Conservation (phyloP, 2,113 vertebrate species). For the Phalacrocorax pelagicus region DNA sequence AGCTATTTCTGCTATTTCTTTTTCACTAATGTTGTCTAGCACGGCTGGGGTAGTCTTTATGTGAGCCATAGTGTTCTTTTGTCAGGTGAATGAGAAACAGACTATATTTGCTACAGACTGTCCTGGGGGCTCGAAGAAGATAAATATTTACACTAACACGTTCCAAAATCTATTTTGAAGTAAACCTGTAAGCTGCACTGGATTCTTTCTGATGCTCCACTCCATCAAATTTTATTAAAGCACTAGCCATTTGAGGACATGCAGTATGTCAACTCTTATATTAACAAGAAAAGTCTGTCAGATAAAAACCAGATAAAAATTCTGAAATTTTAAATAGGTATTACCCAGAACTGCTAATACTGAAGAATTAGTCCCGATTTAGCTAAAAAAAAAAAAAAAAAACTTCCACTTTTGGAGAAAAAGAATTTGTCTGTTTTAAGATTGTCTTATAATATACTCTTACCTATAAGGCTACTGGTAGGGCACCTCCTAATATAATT, state of each 20-base stretch:
- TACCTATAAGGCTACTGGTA: background rate
- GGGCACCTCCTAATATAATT: background rate
- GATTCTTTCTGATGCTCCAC: background rate
- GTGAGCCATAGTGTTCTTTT: background rate
- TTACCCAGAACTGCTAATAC: background rate
- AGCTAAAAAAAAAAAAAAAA: background rate
- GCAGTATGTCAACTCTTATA: accelerated
- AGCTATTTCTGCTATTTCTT: background rate
- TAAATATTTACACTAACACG: background rate
- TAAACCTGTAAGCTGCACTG: background rate
- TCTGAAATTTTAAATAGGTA: background rate
- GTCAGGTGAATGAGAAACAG: background rate
- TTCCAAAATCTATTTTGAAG: background rate
- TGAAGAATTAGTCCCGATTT: background rate
- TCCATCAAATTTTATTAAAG: background rate
- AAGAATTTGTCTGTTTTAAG: background rate
- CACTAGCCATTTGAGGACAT: background rate
- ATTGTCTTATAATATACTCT: background rate
- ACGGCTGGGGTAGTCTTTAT: background rate
- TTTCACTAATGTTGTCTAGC: background rate
- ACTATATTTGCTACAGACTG: background rate
- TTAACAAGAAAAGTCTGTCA: background rate
- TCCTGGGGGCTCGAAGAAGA: background rate
- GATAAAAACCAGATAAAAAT: background rate
- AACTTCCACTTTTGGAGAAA: background rate